These are phyloP conservation scores for Zaprionus camerounensis DNA, from an alignment of 1,140 invertebrate species.

Conservation along the genomic window DNA sequence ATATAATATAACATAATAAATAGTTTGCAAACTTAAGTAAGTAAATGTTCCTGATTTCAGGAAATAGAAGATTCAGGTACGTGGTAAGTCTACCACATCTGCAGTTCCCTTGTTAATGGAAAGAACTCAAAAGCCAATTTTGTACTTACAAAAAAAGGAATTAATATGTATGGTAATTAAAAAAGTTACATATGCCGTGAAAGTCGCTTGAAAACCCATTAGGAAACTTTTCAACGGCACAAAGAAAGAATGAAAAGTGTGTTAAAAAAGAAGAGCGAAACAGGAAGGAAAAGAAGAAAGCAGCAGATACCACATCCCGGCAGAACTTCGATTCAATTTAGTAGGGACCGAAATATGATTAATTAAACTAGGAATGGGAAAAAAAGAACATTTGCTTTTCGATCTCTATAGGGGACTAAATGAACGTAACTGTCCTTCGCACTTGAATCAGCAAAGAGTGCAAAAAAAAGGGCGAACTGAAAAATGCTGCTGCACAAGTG, in stretches of 20 bases:
- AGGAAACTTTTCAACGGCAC: conserved; percentile 9
- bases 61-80: not conserved
- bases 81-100: not conserved
- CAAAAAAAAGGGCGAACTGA: not conserved
- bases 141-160: not conserved
- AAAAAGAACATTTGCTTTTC: conserved; percentile 4
- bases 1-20: too few relatives aligned
- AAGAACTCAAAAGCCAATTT: not conserved
- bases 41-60: too few relatives aligned
- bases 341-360: conserved; percentile 34
- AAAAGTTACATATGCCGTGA: conserved; percentile 13
- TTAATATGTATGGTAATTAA: conserved; percentile 19
- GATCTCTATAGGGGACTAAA: not conserved
- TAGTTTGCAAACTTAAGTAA: too few relatives aligned
- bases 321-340: conserved; percentile 60
- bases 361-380: not conserved
- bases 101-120: not conserved
- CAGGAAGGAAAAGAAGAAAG: conserved; percentile 5
- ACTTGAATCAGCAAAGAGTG: not conserved
- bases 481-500: conserved; percentile 5
- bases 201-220: conserved; percentile 1
- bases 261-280: not conserved
- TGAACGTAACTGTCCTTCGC: not conserved
- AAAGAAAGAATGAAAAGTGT: not conserved
- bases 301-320: conserved; percentile 37